phyloP scores from a whole-genome alignment of 2,797 vertebrate species.

The Austrolebias charrua region DNA sequence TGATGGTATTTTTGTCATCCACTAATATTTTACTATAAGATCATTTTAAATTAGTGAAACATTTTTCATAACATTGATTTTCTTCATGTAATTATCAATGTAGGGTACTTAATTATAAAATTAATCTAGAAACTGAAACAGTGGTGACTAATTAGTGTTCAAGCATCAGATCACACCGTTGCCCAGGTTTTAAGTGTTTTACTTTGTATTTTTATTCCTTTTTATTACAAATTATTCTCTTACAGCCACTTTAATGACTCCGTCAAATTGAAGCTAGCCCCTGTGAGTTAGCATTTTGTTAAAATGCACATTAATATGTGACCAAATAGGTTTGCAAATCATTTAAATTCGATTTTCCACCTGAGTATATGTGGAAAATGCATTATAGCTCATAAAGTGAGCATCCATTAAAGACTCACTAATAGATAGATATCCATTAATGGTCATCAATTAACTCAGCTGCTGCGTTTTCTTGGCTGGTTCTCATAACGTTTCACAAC shows the following conservation, averaged over 20 bases:
- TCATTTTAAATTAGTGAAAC: no score
- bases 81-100: no score
- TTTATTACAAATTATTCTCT: background rate
- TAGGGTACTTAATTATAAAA: background rate
- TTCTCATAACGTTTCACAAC: background rate
- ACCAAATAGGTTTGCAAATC: slow-evolving; percentile 6
- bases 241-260: background rate
- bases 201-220: background rate
- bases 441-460: background rate
- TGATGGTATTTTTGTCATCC: background rate
- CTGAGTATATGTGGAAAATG: background rate
- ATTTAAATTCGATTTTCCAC: slow-evolving; percentile 1
- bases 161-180: background rate
- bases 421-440: slow-evolving; percentile 5
- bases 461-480: background rate
- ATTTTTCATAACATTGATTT: background rate
- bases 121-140: background rate
- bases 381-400: background rate
- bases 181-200: background rate
- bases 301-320: background rate
- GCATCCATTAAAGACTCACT: background rate
- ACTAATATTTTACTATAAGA: background rate
- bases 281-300: background rate
- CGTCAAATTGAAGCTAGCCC: background rate
- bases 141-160: background rate